Evolutionary conservation across 2,888 invertebrate species (phyloP), one percentile per base, ranked within the genome.

Genomic region (Amphimallon solstitiale): DNA sequence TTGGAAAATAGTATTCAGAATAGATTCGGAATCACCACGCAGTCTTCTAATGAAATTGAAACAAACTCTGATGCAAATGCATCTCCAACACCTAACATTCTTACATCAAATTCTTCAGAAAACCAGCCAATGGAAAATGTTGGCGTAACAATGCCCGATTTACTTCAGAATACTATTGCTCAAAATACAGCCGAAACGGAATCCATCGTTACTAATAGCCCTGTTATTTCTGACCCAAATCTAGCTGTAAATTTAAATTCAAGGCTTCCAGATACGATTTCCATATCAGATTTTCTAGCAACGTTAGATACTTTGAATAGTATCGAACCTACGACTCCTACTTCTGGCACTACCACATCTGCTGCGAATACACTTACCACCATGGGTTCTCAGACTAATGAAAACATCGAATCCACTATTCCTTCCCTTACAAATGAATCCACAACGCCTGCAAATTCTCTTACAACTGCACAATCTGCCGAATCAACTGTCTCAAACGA

Each of bases 211-310:
- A 56, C 56, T 40, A 40, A 12, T 12, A 15, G 1, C 5, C n/a
- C 40, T n/a, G 9, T 34, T 12, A 52, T 37, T n/a, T 35, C 54
- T 1, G 34, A 29, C 2, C 14, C 45, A 4, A 43, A 14, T 38
- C 15, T 51, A 15, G 14, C 34, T 5, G 19, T 45, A 2, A 46
- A 21, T 43, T 3, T 56, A 34, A 49, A 34, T 52, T 34, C 61
- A 6, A 51, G 63, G 49, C 29, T 63, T 7, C 29, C 71, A 6
- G 69, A 71, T 15, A 67, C 71, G 21, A 70, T 73, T 40, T 73
- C 73, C 29, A 59, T 73, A 35, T 68, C 69, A 46, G 73, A 73
- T 60, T 73, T 69, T 64, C 45, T 73, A 40, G 71, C 73, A 19
- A 63, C 68, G 6, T 40, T 56, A 21, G 56, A 66, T 54, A 54